Evolutionary conservation across 2,113 vertebrate species (phyloP), one percentile per base, ranked within the genome.

Genomic region (Paradoxurus hermaphroditus): DNA sequence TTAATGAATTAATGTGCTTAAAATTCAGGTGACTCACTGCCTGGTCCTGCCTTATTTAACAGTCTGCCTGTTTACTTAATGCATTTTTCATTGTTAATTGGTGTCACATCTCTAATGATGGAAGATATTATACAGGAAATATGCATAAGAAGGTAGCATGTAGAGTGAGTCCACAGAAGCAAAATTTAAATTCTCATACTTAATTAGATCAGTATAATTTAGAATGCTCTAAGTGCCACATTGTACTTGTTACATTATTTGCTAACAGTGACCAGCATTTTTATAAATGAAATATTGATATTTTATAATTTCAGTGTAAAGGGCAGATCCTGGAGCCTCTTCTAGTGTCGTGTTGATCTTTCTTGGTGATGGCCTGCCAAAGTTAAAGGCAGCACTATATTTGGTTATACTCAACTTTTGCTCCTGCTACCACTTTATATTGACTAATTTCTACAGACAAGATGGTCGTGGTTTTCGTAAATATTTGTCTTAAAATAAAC

Each of bases 1-100:
- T 98, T 98, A 96, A 72, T 97, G 96, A 98, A 98, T 97, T 98
- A 97, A 97, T 97, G 67, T 97, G 70, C 81, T 98, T 97, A 98
- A 98, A 98, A 97, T 92, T 97, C 95, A 98, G 95, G 85, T 97
- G 95, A 97, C 92, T 98, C 97, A 79, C 91, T 85, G 97, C 87
- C 95, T 98, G 82, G 63, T 97, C 44, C 2, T 97, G 73, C 91
- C 91, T 98, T 98, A 92, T 98, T 98, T 98, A 98, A 90, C 91
- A 96, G 9, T 91, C 83, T 92, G 44, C 15, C 63, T 98, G 36
- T 98, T 98, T 98, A 97, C 31, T 1, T 97, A 98, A 98, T 84
- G 79, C 39, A 73, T 96, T 95, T 98, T 98, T 98, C 68, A 75
- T 97, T 96, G 86, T 97, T 99, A 98, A 96, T 98, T 98, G 95